Base-by-base conservation (phyloP, 2,797 vertebrate species). In the Botia kubotai region DNA sequence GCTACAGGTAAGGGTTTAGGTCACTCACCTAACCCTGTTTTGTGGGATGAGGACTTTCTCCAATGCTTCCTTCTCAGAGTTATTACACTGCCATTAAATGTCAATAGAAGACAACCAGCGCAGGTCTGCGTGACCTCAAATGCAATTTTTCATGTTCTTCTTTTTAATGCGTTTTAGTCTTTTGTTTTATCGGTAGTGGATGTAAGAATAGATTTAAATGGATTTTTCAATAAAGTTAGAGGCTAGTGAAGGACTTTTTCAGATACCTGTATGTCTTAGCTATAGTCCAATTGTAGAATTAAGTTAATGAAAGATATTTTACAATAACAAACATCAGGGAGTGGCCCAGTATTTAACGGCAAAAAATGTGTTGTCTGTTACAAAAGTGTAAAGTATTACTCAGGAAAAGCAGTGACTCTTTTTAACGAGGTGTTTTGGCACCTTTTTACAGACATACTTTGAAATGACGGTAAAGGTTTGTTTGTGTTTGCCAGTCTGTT, bases 61-160 rank as follows among this genome's bases (percentile, higher is more conserved):
- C 75, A 72, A 46, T 81, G 71, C 72, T 72, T 72, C 68, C 80
- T 72, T 70, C 57, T 60, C 21, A 62, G 80, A 69, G 82, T 82
- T 79, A 94, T 91, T 94, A 98, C 95, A 99, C 97, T 98, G 97
- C 97, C 97, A 97, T 97, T 95, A 96, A 97, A 96, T 98, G 96
- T 98, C 97, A 94, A 95, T 97, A 96, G 94, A 90, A 93, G 90
- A 95, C 95, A 97, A 94, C 95, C 96, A 95, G 95, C 95, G 97
- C 96, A 95, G 96, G 98, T 97, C 95, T 96, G 92, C 93, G 94
- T 92, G 94, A 95, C 97, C 96, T 98, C 97, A 96, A 97, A 99
- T 99, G 98, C 97, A 99, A 95, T 95, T 94, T 94, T 89, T 85
- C 36, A 89, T 87, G 88, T 91, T 92, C 86, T 91, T 87, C 87